A percentile compares a stretch with the other conserved stretches of the same genome.
These are phyloP conservation scores for Tetheella fluctuosa DNA, from an alignment of 2,888 invertebrate genomes.

Conservation along the genomic window DNA sequence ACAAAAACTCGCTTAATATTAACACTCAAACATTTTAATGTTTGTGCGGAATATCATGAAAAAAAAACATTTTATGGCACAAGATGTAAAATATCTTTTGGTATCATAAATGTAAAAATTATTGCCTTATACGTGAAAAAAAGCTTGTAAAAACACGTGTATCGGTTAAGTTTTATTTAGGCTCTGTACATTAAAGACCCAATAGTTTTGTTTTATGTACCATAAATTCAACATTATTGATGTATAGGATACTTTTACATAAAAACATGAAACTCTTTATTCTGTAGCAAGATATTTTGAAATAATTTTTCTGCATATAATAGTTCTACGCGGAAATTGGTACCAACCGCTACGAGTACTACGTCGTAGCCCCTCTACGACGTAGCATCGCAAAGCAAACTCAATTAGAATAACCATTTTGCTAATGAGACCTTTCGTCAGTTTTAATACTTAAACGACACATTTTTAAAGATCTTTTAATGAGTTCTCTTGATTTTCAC, in stretches of 20 bases:
- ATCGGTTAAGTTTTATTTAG: neutral
- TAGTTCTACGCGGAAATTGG: no score
- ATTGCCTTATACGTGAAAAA: neutral
- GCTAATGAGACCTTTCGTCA: conserved; percentile 7
- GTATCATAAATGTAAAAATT: neutral
- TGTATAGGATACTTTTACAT: no score
- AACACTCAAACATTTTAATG: neutral
- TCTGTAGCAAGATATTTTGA: neutral
- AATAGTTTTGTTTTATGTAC: neutral
- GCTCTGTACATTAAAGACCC: neutral
- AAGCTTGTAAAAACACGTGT: neutral
- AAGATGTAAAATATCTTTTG: neutral
- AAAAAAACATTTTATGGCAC: neutral
- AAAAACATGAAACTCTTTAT: no score
- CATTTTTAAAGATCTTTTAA: neutral
- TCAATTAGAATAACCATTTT: conserved; percentile 16
- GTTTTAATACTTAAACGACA: neutral
- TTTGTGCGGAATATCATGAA: neutral
- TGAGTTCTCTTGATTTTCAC: no score
- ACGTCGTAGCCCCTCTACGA: conserved; percentile 8
- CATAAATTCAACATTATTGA: neutral
- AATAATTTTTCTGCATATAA: neutral
- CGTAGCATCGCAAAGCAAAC: conserved; percentile 16
- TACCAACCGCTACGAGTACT: conserved; percentile 6
- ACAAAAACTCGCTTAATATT: neutral